A percentile compares a stretch with the other conserved stretches of the same genome.
Conservation (phyloP, 2,797 vertebrate genomes). For the Kryptopterus vitreolus region DNA sequence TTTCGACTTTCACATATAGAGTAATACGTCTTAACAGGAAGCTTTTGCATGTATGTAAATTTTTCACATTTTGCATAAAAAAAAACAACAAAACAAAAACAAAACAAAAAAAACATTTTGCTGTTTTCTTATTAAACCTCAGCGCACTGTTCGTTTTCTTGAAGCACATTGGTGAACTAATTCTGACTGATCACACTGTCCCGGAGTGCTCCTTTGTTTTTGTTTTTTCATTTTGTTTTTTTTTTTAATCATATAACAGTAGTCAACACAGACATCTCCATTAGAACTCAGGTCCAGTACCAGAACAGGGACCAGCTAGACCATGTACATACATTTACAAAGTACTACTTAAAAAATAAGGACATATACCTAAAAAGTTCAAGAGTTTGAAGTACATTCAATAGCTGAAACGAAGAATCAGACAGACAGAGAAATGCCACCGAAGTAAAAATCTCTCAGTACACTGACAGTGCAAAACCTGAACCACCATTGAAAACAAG, state of each 20-base stretch:
- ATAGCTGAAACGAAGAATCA: constrained; percentile 72
- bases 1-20: constrained; percentile 48
- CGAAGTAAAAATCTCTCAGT: constrained; percentile 70
- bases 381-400: constrained; percentile 74
- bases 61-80: constrained; percentile 51
- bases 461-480: constrained; percentile 66
- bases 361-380: constrained; percentile 74
- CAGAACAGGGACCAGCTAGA: constrained; percentile 69
- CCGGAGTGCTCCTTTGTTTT: constrained; percentile 50
- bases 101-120: constrained; percentile 52
- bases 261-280: constrained; percentile 44
- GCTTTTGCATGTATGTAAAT: constrained; percentile 50
- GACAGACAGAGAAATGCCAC: constrained; percentile 65
- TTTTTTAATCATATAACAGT: constrained; percentile 42
- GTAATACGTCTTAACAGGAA: constrained; percentile 44
- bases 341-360: constrained; percentile 73
- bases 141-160: constrained; percentile 52
- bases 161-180: constrained; percentile 56
- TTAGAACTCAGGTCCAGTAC: constrained; percentile 65
- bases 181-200: constrained; percentile 62
- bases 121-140: constrained; percentile 54
- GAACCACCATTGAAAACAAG: constrained; percentile 59
- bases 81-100: no score
- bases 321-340: constrained; percentile 75
- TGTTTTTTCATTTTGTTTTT: no score